These are phyloP conservation scores for Melanocharis versteri DNA, from an alignment of 2,113 vertebrate genomes.

Conservation along the genomic window DNA sequence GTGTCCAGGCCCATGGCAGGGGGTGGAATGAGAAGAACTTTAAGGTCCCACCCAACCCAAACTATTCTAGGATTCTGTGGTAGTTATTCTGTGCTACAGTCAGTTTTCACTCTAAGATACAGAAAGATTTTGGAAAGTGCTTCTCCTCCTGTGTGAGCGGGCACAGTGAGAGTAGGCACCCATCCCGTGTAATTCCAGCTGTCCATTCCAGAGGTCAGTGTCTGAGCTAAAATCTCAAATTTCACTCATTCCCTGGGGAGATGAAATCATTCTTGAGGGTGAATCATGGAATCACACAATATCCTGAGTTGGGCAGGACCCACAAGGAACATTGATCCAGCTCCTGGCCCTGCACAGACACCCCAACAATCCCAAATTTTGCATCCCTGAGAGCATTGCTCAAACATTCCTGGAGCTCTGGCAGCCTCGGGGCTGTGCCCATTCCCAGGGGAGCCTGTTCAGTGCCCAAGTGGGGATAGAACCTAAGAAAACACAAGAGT, in stretches of 20 bases:
- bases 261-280: neutral
- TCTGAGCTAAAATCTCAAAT: neutral
- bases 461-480: neutral
- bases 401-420: neutral
- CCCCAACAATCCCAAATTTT: neutral
- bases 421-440: fast-evolving
- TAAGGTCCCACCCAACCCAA: neutral
- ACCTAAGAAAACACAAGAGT: neutral
- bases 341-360: neutral
- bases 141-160: neutral
- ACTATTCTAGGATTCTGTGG: neutral
- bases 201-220: neutral
- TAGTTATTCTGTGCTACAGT: neutral
- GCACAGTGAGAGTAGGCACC: fast-evolving
- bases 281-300: neutral
- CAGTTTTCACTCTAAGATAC: neutral
- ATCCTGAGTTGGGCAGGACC: neutral
- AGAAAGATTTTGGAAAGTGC: neutral
- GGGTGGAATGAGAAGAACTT: neutral
- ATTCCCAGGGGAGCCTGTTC: neutral
- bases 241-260: neutral
- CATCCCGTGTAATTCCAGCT: neutral
- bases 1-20: neutral
- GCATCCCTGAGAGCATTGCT: fast-evolving
- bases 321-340: fast-evolving